phyloP scores from a whole-genome alignment of 1,140 invertebrate genomes.

The Papilio glaucus region DNA sequence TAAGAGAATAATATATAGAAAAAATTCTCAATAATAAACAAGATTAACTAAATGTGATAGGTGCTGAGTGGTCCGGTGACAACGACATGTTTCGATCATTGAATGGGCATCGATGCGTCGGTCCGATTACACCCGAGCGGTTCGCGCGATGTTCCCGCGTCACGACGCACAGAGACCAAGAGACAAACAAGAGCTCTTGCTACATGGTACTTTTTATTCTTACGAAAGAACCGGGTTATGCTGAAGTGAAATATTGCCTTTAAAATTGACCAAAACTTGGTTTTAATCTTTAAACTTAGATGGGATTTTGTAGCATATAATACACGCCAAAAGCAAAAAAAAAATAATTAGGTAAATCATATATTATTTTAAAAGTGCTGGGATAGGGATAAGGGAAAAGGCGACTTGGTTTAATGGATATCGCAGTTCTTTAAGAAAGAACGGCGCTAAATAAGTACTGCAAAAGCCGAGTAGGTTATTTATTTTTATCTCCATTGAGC shows the following conservation, averaged over 20 bases:
- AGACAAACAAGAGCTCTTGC: conserved; percentile 45
- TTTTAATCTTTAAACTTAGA: no score
- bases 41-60: conserved; percentile 54
- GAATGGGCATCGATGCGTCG: conserved; percentile 62
- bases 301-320: no score
- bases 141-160: conserved; percentile 43
- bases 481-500: no score
- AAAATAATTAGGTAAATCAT: no score
- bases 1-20: not conserved
- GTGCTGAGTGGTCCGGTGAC: conserved; percentile 48
- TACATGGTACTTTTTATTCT: conserved; percentile 53
- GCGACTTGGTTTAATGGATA: no score
- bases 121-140: conserved; percentile 61
- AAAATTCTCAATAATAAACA: conserved; percentile 46
- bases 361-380: no score
- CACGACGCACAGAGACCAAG: conserved; percentile 36
- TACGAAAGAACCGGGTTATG: conserved; percentile 36
- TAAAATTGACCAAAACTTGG: no score
- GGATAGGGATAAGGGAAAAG: no score
- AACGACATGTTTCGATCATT: conserved; percentile 63
- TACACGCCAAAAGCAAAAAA: no score
- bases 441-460: no score
- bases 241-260: conserved; percentile 19
- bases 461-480: no score
- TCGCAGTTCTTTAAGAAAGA: no score